These are phyloP conservation scores for Avahi laniger DNA, from an alignment of 2,797 vertebrate species.

Conservation along the genomic window DNA sequence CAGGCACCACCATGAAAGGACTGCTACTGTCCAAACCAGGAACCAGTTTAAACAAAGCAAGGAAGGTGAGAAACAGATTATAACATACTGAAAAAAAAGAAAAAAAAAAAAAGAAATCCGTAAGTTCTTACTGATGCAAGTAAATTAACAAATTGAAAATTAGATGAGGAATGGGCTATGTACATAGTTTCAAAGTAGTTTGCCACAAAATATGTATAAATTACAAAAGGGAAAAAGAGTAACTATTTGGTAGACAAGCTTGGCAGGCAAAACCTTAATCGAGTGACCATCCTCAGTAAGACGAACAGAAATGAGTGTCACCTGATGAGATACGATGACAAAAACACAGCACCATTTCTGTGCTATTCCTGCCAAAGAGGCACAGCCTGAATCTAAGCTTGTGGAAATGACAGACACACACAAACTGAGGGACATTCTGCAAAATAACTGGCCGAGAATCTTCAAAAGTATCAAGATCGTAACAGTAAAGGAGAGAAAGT, in stretches of 20 bases:
- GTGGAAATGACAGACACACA: background rate
- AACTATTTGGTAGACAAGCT: background rate
- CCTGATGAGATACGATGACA: background rate
- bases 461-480: background rate
- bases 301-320: background rate
- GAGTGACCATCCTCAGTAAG: background rate
- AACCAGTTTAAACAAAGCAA: background rate
- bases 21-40: background rate
- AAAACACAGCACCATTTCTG: background rate
- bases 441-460: constrained; percentile 1
- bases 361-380: background rate
- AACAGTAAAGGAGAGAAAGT: background rate
- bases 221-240: background rate
- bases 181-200: background rate
- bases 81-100: background rate
- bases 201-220: constrained; percentile 17
- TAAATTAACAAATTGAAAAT: background rate
- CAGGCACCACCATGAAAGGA: background rate
- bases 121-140: background rate
- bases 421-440: background rate
- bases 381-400: background rate
- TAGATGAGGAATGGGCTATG: background rate
- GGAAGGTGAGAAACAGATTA: background rate
- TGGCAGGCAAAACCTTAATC: background rate
- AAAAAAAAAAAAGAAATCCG: background rate